Evolutionary conservation across 2,797 vertebrate species (phyloP).

Genomic region (Microctenopoma steveboyesi): DNA sequence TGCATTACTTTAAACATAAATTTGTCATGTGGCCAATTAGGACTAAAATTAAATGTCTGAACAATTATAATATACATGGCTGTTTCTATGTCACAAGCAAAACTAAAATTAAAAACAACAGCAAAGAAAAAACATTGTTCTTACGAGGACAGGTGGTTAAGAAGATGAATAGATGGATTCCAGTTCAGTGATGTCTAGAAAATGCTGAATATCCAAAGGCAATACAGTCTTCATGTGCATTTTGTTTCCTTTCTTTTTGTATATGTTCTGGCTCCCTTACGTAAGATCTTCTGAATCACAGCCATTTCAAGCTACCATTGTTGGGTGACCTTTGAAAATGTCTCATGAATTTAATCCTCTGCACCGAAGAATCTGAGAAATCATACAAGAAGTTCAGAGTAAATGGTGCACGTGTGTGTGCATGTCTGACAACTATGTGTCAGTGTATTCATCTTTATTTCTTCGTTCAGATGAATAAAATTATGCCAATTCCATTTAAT

Average conservation of each 20-base stretch:
- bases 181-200: background rate
- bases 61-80: too few relatives aligned
- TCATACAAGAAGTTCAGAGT: background rate
- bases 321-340: slow-evolving; percentile 23
- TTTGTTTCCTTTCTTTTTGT: background rate
- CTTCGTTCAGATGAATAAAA: slow-evolving; percentile 18
- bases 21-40: too few relatives aligned
- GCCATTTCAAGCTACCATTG: slow-evolving; percentile 13
- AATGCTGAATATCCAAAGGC: background rate
- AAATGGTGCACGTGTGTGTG: slow-evolving; percentile 19
- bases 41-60: too few relatives aligned
- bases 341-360: background rate
- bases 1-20: too few relatives aligned
- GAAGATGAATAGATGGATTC: too few relatives aligned
- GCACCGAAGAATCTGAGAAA: slow-evolving; percentile 1
- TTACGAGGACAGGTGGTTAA: too few relatives aligned
- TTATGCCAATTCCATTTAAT: slow-evolving; percentile 26
- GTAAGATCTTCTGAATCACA: slow-evolving; percentile 18
- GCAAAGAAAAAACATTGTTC: too few relatives aligned
- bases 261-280: slow-evolving; percentile 1
- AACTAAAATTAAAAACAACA: too few relatives aligned
- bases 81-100: too few relatives aligned
- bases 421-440: slow-evolving; percentile 12
- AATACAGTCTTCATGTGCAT: background rate
- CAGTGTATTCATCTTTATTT: slow-evolving; percentile 23